phyloP scores from a whole-genome alignment of 2,113 vertebrate genomes.

The Festucalex cinctus region DNA sequence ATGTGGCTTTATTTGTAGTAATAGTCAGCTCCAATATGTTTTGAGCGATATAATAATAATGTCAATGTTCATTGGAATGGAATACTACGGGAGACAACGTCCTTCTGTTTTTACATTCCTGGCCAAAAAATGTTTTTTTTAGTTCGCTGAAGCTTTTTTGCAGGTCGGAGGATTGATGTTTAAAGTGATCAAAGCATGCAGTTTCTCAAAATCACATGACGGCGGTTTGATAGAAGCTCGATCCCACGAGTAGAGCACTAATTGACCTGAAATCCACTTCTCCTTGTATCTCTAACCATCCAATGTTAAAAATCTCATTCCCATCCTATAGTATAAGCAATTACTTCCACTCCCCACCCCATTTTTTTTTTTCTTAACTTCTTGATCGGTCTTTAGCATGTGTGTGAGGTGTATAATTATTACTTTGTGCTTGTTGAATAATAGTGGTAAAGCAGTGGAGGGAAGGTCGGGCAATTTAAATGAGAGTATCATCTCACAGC shows the following conservation, averaged over 20 bases:
- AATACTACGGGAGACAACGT: no score
- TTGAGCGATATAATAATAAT: no score
- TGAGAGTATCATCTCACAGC: conserved; percentile 38
- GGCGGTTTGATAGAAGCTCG: conserved; percentile 18
- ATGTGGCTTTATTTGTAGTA: no score
- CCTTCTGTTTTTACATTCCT: no score
- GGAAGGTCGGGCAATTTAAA: conserved; percentile 44
- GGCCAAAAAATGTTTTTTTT: neutral
- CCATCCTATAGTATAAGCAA: conserved; percentile 22
- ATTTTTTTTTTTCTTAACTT: conserved; percentile 4
- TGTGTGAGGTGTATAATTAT: conserved; percentile 26
- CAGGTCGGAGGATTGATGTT: conserved; percentile 26
- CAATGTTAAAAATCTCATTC: conserved; percentile 13
- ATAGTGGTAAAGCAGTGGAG: conserved; percentile 33
- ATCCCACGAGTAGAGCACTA: conserved; percentile 7
- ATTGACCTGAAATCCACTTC: conserved; percentile 11
- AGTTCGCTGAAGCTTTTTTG: neutral
- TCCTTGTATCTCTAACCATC: conserved; percentile 6
- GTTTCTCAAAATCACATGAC: conserved; percentile 13
- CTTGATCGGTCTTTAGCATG: neutral
- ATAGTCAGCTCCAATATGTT: no score
- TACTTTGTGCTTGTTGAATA: conserved; percentile 42
- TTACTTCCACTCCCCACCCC: conserved; percentile 6
- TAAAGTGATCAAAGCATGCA: conserved; percentile 10
- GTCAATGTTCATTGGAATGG: no score